A percentile compares a stretch with the other conserved stretches of the same genome.
These are phyloP conservation scores for Trematomus bernacchii DNA, from an alignment of 2,797 vertebrate genomes.

Conservation along the genomic window DNA sequence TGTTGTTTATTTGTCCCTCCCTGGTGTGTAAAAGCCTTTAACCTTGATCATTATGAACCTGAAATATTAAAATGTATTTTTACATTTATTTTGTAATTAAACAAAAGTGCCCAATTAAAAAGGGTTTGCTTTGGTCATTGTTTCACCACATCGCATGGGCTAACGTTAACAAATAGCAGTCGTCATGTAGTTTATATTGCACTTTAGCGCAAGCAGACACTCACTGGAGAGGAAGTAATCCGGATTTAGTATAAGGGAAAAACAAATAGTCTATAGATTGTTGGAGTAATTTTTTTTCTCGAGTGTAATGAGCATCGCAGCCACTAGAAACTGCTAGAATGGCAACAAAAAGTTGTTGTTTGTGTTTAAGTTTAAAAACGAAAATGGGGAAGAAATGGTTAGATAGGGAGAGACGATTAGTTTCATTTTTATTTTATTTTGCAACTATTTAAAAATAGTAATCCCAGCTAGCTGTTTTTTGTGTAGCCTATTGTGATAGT, in stretches of 20 bases:
- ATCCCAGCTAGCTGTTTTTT: neutral
- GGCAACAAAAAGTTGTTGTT: neutral
- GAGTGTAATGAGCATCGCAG: neutral
- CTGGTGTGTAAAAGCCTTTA: neutral
- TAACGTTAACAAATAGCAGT: neutral
- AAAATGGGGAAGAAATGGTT: neutral
- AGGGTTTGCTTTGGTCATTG: neutral
- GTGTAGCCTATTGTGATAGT: too few species aligned
- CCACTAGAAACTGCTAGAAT: conserved; percentile 1
- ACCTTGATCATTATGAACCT: neutral
- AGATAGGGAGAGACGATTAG: too few species aligned
- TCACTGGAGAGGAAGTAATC: neutral
- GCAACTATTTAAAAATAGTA: too few species aligned
- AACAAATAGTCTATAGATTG: neutral
- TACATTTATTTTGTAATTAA: neutral
- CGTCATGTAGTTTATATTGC: neutral
- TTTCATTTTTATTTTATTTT: too few species aligned
- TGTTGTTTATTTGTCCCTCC: too few species aligned
- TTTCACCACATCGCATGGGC: neutral
- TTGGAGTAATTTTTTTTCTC: too few species aligned
- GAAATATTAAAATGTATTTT: neutral
- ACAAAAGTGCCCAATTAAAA: neutral
- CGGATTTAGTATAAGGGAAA: neutral
- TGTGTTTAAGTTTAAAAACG: neutral
- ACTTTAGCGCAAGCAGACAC: too few species aligned